Percentiles rank a stretch among this genome's conserved stretches.
Evolutionary conservation across 1,140 invertebrate species (phyloP).

Genomic region (Nylanderia fulva): DNA sequence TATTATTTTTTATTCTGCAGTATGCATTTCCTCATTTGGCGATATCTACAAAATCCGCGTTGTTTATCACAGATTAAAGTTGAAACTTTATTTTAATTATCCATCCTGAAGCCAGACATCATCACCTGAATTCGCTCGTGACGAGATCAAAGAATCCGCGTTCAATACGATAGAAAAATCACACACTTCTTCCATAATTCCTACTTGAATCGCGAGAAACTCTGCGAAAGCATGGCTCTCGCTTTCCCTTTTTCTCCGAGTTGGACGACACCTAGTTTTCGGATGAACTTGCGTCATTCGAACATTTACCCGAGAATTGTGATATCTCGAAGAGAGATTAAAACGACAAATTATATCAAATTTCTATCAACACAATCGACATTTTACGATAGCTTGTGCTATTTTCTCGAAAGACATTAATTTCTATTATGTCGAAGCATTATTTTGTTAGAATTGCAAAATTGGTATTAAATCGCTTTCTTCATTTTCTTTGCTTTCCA

Average conservation of each 20-base stretch:
- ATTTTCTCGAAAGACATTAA: too few species aligned
- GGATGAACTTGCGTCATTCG: neutral
- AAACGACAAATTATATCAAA: neutral
- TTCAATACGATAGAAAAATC: neutral
- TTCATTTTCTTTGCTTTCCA: neutral
- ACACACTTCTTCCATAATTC: neutral
- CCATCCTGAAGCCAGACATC: neutral
- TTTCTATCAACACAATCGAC: neutral
- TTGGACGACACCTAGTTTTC: neutral
- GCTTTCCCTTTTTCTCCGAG: neutral
- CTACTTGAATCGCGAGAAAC: neutral
- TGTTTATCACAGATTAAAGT: neutral
- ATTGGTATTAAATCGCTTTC: neutral
- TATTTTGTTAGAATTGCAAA: too few species aligned
- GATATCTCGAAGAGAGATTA: neutral
- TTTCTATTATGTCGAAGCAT: too few species aligned
- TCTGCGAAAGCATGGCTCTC: neutral
- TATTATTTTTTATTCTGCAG: neutral
- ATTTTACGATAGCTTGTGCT: neutral
- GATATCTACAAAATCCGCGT: neutral
- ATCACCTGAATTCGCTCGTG: neutral
- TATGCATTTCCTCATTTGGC: neutral
- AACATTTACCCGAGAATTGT: conserved; percentile 2
- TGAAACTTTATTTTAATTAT: conserved; percentile 6
- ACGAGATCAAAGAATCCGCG: neutral